Evolutionary conservation across 2,888 invertebrate species (phyloP), one percentile per base, ranked within the genome.

Genomic region (Cheilosia soror): DNA sequence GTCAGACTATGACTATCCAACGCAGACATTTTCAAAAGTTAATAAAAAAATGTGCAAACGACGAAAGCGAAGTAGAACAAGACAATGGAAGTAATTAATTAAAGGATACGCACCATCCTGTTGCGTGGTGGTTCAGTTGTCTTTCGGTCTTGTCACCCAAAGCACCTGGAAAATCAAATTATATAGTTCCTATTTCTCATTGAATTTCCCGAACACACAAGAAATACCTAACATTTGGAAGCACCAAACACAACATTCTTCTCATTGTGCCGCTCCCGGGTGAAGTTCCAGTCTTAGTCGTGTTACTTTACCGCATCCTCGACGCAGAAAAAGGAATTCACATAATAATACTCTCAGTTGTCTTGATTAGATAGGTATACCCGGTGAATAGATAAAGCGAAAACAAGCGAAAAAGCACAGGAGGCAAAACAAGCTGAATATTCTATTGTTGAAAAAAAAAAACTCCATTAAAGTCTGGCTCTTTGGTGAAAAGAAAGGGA

Each of bases 361-460:
- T 63, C 81, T 63, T 81, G 85, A 85, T 85, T 85, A 76, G 85
- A 85, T 81, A 71, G 65, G 69, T 9, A 13, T 53, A 60, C 69
- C 40, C 11, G 51, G 57, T 68, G 44, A 62, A 4, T 37, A 66
- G 63, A 55, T 72, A 81, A 76, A 72, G 72, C 57, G 76, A 81
- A 85, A 77, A 77, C 76, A 81, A 81, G 71, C 69, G 47, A n/a
- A n/a, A n/a, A n/a, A n/a, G n/a, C 55, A 51, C 66, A 53, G 69
- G 13, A 62, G 57, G 47, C 68, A 57, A 81, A 44, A 60, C 71
- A 77, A 63, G 55, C 85, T 76, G 81, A 72, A 81, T 72, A 76
- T 68, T 81, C 76, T 68, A 37, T 37, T 11, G 63, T 62, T 66
- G 57, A 72, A 58, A 57, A 81, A 85, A 85, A 51, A 63, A 81